Conservation (phyloP, 2,113 vertebrate species). For the Diphyllodes magnificus region DNA sequence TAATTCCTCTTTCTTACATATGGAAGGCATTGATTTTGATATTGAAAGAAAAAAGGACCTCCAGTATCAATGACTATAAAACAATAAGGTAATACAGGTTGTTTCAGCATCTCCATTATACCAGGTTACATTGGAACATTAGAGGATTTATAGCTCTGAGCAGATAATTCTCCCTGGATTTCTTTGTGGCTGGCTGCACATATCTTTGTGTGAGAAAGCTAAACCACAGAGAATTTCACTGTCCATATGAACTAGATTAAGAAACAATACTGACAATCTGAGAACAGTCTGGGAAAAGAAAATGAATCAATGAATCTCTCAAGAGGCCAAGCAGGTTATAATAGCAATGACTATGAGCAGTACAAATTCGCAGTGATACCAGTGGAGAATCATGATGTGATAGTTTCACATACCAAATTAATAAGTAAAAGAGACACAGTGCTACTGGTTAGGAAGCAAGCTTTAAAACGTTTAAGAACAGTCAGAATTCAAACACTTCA, state of each 20-base stretch:
- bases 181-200: background rate
- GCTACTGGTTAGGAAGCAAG: background rate
- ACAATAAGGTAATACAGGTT: background rate
- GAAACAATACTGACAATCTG: constrained; percentile 55
- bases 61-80: background rate
- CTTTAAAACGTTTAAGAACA: background rate
- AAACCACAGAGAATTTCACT: constrained; percentile 21
- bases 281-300: constrained; percentile 29
- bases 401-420: background rate
- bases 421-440: background rate
- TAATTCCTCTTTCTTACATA: background rate
- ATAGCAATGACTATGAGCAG: background rate
- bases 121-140: background rate
- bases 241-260: constrained; percentile 50
- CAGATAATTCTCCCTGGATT: constrained; percentile 19
- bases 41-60: background rate
- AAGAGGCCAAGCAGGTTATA: background rate
- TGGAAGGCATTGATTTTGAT: background rate
- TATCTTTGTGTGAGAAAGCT: background rate
- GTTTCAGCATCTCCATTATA: background rate
- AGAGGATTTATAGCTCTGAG: constrained; percentile 36
- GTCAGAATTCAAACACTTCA: background rate
- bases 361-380: background rate
- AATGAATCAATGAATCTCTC: constrained; percentile 37
- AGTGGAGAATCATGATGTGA: background rate